Conservation (phyloP, 2,113 vertebrate genomes). For the Lophius piscatorius region DNA sequence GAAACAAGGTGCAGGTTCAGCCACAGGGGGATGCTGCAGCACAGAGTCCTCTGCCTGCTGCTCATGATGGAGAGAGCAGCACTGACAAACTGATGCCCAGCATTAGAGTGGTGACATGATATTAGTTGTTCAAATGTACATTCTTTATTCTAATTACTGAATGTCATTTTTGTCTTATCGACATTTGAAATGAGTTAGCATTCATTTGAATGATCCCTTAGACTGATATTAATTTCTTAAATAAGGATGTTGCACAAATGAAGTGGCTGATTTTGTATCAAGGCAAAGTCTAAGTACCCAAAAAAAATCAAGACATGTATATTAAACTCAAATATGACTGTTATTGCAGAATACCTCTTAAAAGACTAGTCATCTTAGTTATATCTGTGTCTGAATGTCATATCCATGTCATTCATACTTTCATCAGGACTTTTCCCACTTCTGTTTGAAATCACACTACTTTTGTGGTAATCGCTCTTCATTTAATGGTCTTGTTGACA, state of each 20-base stretch:
- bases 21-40: slow-evolving; percentile 76
- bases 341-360: no score
- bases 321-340: no score
- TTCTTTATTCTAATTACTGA: background rate
- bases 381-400: no score
- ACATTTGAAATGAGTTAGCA: background rate
- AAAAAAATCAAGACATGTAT: no score
- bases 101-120: slow-evolving; percentile 23
- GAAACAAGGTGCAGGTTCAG: slow-evolving; percentile 24
- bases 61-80: slow-evolving; percentile 70
- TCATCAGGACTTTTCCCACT: background rate
- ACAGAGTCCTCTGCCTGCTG: slow-evolving; percentile 68
- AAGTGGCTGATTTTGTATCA: background rate
- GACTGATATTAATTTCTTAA: no score
- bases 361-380: background rate
- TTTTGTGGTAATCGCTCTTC: background rate
- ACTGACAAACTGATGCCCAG: slow-evolving; percentile 8
- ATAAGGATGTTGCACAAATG: no score
- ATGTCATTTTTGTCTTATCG: background rate
- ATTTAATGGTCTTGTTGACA: background rate
- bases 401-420: no score
- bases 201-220: background rate
- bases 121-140: background rate
- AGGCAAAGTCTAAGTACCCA: background rate
- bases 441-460: background rate